Conservation (phyloP, 2,888 invertebrate genomes). For the Elysia crispata region DNA sequence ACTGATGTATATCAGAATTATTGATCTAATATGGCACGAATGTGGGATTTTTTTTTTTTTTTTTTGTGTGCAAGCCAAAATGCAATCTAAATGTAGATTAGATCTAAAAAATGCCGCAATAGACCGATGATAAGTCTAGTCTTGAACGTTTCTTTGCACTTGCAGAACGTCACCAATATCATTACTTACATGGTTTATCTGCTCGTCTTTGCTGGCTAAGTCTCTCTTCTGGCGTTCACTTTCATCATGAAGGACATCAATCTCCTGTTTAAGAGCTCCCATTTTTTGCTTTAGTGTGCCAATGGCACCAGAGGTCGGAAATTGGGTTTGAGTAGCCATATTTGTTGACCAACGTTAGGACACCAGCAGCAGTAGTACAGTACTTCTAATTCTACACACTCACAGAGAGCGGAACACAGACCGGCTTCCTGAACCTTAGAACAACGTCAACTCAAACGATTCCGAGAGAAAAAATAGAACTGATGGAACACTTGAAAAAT, state of each 20-base stretch:
- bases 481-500: too few species aligned
- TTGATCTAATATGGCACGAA: too few species aligned
- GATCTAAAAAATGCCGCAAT: too few species aligned
- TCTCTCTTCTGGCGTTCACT: conserved; percentile 97
- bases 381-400: conserved; percentile 12
- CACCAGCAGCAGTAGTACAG: too few species aligned
- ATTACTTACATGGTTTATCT: conserved; percentile 21
- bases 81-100: too few species aligned
- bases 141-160: too few species aligned
- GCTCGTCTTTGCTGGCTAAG: conserved; percentile 81
- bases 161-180: not conserved
- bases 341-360: too few species aligned
- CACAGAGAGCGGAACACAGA: conserved; percentile 26
- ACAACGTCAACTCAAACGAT: not conserved
- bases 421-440: conserved; percentile 49
- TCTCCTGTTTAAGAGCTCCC: conserved; percentile 98
- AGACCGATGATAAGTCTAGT: too few species aligned
- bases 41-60: too few species aligned
- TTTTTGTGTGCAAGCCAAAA: too few species aligned
- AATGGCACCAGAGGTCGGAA: conserved; percentile 82
- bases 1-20: too few species aligned
- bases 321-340: conserved; percentile 43
- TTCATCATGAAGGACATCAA: conserved; percentile 98
- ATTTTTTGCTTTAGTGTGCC: conserved; percentile 99
- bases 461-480: conserved; percentile 31